phyloP scores from a whole-genome alignment of 1,140 invertebrate species.

The Calliphora vicina region DNA sequence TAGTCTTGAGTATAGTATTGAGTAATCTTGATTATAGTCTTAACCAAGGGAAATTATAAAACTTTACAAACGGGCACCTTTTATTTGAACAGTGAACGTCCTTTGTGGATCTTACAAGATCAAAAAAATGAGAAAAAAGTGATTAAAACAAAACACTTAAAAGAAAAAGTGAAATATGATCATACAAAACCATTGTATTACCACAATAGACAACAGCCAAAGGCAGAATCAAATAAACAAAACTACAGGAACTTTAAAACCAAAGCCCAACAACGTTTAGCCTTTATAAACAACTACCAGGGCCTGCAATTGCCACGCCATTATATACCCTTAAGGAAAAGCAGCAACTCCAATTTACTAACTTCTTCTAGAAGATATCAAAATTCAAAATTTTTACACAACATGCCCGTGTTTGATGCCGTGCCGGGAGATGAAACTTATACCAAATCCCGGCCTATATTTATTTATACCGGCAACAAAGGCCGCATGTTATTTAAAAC shows the following conservation, averaged over 20 bases:
- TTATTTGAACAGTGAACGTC: constrained; percentile 46
- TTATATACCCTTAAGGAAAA: neutral
- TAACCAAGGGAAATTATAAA: neutral
- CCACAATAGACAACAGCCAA: constrained; percentile 35
- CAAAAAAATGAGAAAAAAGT: neutral
- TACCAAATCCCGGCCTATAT: constrained; percentile 40
- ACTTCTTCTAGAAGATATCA: constrained; percentile 19
- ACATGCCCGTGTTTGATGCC: constrained; percentile 53
- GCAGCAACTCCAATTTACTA: neutral
- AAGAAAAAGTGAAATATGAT: neutral
- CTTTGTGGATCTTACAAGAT: constrained; percentile 57
- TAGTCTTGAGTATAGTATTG: no score
- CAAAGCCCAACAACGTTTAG: constrained; percentile 28
- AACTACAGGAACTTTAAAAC: constrained; percentile 36
- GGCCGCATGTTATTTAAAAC: constrained; percentile 54
- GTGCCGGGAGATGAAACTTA: constrained; percentile 47
- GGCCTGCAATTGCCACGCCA: neutral
- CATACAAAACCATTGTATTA: constrained; percentile 42
- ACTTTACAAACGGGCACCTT: constrained; percentile 35
- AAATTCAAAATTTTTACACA: constrained; percentile 35
- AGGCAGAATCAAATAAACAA: constrained; percentile 18
- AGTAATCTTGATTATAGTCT: no score
- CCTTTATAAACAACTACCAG: constrained; percentile 32
- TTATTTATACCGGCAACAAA: constrained; percentile 52
- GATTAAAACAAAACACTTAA: neutral